Evolutionary conservation across 2,797 vertebrate species (phyloP).

Genomic region (Semaprochilodus insignis): DNA sequence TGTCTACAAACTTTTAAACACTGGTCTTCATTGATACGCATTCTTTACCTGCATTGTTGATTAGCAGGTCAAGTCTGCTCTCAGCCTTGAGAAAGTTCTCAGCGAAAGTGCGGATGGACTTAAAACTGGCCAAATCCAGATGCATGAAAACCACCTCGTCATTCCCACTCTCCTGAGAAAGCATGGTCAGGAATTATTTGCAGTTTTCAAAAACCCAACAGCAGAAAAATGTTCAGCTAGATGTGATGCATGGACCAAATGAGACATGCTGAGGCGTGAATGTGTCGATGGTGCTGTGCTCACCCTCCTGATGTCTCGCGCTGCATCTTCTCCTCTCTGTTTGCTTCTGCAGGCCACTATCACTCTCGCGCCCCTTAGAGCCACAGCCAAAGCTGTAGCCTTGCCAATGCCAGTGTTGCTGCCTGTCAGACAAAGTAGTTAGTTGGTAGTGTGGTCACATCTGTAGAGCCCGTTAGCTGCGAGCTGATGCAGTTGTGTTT

Average conservation of each 20-base stretch:
- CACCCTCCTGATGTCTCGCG: slow-evolving; percentile 13
- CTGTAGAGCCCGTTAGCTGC: background rate
- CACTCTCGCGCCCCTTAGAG: slow-evolving; percentile 26
- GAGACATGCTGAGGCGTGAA: background rate
- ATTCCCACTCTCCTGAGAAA: slow-evolving; percentile 37
- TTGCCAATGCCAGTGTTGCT: slow-evolving; percentile 51
- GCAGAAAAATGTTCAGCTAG: background rate
- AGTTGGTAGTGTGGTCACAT: background rate
- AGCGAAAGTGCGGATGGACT: slow-evolving; percentile 34
- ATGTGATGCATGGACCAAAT: background rate
- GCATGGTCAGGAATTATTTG: background rate
- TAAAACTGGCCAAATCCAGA: slow-evolving; percentile 43
- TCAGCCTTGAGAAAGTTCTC: slow-evolving; percentile 39
- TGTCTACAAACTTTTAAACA: background rate
- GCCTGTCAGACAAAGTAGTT: slow-evolving; percentile 18
- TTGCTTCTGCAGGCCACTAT: slow-evolving; percentile 50
- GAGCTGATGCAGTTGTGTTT: background rate
- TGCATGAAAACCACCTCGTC: slow-evolving; percentile 44
- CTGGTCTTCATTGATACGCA: background rate
- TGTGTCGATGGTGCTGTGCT: background rate
- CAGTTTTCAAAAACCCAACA: background rate
- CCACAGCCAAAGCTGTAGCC: slow-evolving; percentile 34
- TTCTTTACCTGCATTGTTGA: slow-evolving; percentile 52
- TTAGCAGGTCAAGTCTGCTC: slow-evolving; percentile 46
- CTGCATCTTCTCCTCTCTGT: slow-evolving; percentile 47